Evolutionary conservation across 2,888 invertebrate species (phyloP).

Genomic region (Melanostoma scalare): DNA sequence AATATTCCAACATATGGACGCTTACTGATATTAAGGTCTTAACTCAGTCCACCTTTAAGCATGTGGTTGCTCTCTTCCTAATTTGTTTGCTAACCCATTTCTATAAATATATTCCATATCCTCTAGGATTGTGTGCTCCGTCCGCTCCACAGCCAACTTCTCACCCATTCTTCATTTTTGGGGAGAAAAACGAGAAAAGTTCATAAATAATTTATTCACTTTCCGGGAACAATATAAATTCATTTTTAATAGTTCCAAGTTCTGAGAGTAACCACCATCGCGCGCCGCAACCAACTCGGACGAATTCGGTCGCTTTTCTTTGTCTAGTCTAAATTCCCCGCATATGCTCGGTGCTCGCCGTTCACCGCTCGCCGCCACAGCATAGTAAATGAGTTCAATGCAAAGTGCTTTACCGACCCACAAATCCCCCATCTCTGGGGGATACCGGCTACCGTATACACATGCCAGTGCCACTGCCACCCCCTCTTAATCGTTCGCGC

Average conservation of each 20-base stretch:
- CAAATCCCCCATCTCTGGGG: conserved; percentile 8
- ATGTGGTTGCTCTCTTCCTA: conserved; percentile 21
- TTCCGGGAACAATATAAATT: conserved; percentile 61
- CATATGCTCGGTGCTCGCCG: conserved; percentile 1
- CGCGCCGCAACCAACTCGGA: conserved; percentile 36
- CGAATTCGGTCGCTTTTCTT: conserved; percentile 47
- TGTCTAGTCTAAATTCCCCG: conserved; percentile 20
- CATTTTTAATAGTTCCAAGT: conserved; percentile 66
- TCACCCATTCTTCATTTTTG: conserved; percentile 32
- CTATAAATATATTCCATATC: conserved; percentile 42
- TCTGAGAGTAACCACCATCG: too few relatives aligned
- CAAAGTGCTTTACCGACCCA: conserved; percentile 39
- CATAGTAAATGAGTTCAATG: conserved; percentile 56
- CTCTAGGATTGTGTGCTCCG: conserved; percentile 18
- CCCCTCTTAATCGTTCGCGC: conserved; percentile 60
- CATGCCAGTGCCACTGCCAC: conserved; percentile 7
- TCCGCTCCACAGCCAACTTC: neutral
- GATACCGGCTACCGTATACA: neutral
- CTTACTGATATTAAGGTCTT: conserved; percentile 31
- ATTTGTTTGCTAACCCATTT: conserved; percentile 70
- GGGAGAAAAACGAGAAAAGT: conserved; percentile 30
- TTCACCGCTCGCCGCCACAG: conserved; percentile 18
- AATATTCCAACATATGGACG: conserved; percentile 53
- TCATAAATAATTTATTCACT: conserved; percentile 69
- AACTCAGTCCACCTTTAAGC: neutral